phyloP scores from a whole-genome alignment of 2,113 vertebrate genomes.

The Lepidothrix coronata region DNA sequence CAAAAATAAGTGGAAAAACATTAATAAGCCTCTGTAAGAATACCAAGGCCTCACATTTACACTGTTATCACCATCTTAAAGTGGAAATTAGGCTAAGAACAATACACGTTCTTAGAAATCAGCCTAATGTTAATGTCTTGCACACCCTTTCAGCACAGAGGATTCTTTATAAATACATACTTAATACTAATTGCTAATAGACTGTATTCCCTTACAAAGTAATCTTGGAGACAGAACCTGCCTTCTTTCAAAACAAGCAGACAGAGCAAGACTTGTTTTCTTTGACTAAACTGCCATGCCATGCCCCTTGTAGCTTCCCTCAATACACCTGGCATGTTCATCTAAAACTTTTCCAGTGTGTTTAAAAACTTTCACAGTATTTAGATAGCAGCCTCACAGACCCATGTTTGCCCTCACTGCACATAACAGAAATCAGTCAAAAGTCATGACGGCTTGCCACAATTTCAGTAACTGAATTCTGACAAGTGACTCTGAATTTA shows the following conservation, averaged over 20 bases:
- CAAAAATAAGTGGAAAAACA: slow-evolving; percentile 3
- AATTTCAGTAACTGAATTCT: neutral
- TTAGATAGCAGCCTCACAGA: neutral
- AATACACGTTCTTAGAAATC: slow-evolving; percentile 12
- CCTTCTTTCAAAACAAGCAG: neutral
- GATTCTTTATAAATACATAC: neutral
- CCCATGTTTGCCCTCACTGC: neutral
- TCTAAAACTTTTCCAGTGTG: neutral
- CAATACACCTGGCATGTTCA: neutral
- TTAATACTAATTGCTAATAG: neutral
- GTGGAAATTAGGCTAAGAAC: neutral
- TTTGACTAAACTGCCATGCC: neutral
- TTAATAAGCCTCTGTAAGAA: neutral
- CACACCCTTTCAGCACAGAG: neutral
- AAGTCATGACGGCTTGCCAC: neutral
- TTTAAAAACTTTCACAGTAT: neutral
- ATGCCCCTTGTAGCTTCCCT: neutral
- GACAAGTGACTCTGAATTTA: neutral
- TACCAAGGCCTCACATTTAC: slow-evolving; percentile 16
- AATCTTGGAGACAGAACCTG: neutral
- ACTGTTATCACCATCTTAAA: neutral
- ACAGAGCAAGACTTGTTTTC: neutral
- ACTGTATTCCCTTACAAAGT: neutral
- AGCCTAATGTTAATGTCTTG: neutral
- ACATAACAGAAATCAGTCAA: neutral